Conservation (phyloP, 2,888 invertebrate species). For the Stegana nigrithorax region DNA sequence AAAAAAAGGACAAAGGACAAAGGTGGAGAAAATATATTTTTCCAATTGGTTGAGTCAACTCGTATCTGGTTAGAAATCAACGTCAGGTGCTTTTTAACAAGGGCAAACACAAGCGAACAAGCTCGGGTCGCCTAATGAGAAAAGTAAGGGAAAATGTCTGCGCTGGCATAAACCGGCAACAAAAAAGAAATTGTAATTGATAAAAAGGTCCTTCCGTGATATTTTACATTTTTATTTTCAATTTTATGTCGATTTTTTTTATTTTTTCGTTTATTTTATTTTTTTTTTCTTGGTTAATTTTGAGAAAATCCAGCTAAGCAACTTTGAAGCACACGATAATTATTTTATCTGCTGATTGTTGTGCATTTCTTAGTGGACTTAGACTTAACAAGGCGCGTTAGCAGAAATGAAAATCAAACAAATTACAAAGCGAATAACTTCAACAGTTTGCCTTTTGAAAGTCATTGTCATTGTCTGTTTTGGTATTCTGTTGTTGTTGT, state of each 20-base stretch:
- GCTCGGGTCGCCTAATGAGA: too few species aligned
- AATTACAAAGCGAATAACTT: slow-evolving; percentile 30
- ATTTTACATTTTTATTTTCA: too few species aligned
- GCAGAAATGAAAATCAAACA: slow-evolving; percentile 22
- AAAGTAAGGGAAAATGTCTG: too few species aligned
- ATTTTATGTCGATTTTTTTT: slow-evolving; percentile 27
- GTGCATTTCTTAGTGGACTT: slow-evolving; percentile 51
- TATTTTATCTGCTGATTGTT: slow-evolving; percentile 48
- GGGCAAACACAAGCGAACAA: slow-evolving; percentile 39
- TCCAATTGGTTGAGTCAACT: too few species aligned
- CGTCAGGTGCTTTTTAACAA: too few species aligned
- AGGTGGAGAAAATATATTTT: too few species aligned
- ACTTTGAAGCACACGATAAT: too few species aligned
- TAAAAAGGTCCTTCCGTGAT: slow-evolving; percentile 36
- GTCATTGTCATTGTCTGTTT: slow-evolving; percentile 1
- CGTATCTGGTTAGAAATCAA: too few species aligned
- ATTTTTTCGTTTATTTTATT: slow-evolving; percentile 33
- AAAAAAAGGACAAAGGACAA: too few species aligned
- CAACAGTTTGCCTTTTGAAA: slow-evolving; percentile 32
- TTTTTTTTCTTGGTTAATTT: slow-evolving; percentile 15
- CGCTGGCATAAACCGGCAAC: not conserved
- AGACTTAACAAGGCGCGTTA: slow-evolving; percentile 35
- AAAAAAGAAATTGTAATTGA: slow-evolving; percentile 33
- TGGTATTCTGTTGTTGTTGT: not conserved
- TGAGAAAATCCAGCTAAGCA: too few species aligned